A percentile compares a stretch with the other conserved stretches of the same genome.
Evolutionary conservation across 2,797 vertebrate genomes (phyloP).

Genomic region (Paedocypris micromegethes): DNA sequence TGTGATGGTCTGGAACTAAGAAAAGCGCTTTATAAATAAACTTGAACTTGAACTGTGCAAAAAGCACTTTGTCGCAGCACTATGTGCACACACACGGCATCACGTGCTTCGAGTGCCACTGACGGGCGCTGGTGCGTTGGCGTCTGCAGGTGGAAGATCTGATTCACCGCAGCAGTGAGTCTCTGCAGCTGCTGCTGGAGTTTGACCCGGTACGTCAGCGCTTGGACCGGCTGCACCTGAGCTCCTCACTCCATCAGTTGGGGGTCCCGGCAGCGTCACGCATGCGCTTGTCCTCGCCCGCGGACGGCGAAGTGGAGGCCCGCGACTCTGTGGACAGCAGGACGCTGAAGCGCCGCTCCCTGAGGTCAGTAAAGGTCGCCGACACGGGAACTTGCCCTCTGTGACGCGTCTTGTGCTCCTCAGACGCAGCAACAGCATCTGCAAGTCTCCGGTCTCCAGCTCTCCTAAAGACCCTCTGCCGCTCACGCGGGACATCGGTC

Average conservation of each 20-base stretch:
- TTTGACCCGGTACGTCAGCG: slow-evolving; percentile 88
- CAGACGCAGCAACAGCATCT: slow-evolving; percentile 92
- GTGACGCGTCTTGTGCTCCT: not conserved
- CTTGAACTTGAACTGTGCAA: too few species aligned
- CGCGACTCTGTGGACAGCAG: slow-evolving; percentile 77
- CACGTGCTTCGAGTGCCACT: too few species aligned
- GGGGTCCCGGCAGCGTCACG: slow-evolving; percentile 68
- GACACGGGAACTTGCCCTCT: too few species aligned
- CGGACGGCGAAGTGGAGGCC: slow-evolving; percentile 72
- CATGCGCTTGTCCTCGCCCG: slow-evolving; percentile 72
- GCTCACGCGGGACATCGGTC: slow-evolving; percentile 84
- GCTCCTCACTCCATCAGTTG: slow-evolving; percentile 63
- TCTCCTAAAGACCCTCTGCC: slow-evolving; percentile 77
- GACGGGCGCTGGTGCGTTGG: too few species aligned
- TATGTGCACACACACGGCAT: too few species aligned
- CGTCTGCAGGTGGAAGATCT: slow-evolving; percentile 80
- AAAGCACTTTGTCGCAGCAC: too few species aligned
- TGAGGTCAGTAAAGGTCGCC: slow-evolving; percentile 68
- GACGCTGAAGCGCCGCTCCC: slow-evolving; percentile 79
- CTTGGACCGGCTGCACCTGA: slow-evolving; percentile 78
- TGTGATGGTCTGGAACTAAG: too few species aligned
- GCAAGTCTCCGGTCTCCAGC: slow-evolving; percentile 83
- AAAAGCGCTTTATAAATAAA: too few species aligned
- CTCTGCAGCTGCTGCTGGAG: slow-evolving; percentile 89
- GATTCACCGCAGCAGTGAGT: slow-evolving; percentile 84